Evolutionary conservation across 2,113 vertebrate species (phyloP).

Genomic region (Actenoides hombroni): DNA sequence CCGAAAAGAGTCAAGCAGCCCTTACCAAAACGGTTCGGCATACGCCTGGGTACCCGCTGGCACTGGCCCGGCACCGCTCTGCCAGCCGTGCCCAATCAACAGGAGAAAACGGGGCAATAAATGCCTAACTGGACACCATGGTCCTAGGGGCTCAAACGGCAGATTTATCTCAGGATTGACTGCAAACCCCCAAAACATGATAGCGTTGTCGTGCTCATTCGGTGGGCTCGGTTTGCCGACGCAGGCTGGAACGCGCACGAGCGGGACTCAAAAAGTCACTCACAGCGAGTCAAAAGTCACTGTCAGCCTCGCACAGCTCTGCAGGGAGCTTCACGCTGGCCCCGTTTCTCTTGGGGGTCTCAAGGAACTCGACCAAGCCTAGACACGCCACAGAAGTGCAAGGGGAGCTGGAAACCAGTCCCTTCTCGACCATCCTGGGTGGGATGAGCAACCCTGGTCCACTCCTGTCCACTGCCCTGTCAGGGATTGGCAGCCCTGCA

Average conservation of each 20-base stretch:
- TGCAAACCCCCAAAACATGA: not conserved
- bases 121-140: fast-evolving
- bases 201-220: not conserved
- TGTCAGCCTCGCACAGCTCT: not conserved
- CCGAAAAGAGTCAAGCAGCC: not conserved
- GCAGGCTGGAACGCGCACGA: fast-evolving
- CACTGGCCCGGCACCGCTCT: not conserved
- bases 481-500: not conserved
- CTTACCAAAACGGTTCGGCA: not conserved
- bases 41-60: not conserved
- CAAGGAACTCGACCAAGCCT: not conserved
- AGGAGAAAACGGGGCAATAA: not conserved
- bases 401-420: not conserved
- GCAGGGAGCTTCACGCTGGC: not conserved
- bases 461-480: not conserved
- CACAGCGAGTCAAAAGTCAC: not conserved
- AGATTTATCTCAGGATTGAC: not conserved
- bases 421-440: not conserved
- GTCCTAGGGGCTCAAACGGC: not conserved
- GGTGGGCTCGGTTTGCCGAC: not conserved
- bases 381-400: not conserved
- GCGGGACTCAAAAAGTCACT: not conserved
- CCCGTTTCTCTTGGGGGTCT: not conserved
- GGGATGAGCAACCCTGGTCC: not conserved
- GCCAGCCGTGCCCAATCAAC: not conserved